Percentiles rank a stretch among this genome's conserved stretches.
phyloP scores from a whole-genome alignment of 2,797 vertebrate species.

The Melanogrammus aeglefinus region DNA sequence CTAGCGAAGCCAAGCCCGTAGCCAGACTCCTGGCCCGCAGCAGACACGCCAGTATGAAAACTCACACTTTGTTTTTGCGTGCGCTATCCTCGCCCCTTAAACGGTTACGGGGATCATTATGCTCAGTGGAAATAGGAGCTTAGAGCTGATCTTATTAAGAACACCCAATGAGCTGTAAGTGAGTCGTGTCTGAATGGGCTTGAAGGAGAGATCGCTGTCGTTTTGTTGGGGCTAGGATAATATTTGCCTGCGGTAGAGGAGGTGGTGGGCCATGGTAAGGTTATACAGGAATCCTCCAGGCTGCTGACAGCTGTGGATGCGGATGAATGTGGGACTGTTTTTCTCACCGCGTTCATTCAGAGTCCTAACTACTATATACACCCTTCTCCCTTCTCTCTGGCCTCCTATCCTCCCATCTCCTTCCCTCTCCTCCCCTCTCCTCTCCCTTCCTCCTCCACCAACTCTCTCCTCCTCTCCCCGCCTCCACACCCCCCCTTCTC shows the following conservation, averaged over 20 bases:
- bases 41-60: no score
- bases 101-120: background rate
- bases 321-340: slow-evolving; percentile 2
- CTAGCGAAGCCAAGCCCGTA: background rate
- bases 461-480: no score
- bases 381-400: background rate
- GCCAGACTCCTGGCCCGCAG: background rate
- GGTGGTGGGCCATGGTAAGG: background rate
- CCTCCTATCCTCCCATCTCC: background rate
- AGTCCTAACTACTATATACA: background rate
- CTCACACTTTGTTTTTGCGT: background rate
- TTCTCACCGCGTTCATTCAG: background rate
- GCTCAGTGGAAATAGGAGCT: background rate
- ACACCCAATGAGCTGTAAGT: background rate
- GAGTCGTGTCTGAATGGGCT: background rate
- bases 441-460: no score
- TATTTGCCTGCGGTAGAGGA: background rate
- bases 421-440: no score
- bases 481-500: no score
- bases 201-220: background rate
- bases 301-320: background rate
- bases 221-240: background rate
- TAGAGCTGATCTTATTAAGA: background rate
- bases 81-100: background rate
- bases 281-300: background rate